Percentiles rank a stretch among this genome's conserved stretches.
Evolutionary conservation across 2,797 vertebrate genomes (phyloP).

Genomic region (Channa striata): DNA sequence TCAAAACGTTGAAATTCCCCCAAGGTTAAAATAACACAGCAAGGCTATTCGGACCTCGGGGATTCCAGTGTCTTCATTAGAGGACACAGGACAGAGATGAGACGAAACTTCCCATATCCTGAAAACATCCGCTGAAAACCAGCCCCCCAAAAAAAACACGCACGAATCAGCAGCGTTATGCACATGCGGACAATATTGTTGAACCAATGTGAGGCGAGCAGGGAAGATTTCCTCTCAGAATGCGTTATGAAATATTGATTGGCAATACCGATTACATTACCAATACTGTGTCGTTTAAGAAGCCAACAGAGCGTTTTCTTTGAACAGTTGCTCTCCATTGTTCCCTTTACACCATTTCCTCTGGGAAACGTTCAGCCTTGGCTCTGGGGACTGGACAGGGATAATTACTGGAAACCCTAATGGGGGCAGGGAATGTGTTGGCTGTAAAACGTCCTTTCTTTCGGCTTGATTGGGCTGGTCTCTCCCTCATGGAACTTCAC

Average conservation of each 20-base stretch:
- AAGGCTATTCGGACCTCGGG: constrained; percentile 56
- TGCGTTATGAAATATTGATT: background rate
- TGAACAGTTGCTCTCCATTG: constrained; percentile 80
- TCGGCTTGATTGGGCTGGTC: constrained; percentile 67
- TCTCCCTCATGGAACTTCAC: constrained; percentile 10
- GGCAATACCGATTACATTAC: constrained; percentile 14
- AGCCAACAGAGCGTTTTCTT: constrained; percentile 15
- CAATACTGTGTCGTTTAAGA: background rate
- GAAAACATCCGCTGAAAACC: constrained; percentile 73
- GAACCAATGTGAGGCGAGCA: no score
- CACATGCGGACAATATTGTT: no score
- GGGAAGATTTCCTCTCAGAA: no score
- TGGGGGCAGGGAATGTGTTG: constrained; percentile 58
- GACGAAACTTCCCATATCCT: constrained; percentile 61
- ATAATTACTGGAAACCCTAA: constrained; percentile 84
- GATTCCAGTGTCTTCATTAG: constrained; percentile 69
- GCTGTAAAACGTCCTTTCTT: constrained; percentile 57
- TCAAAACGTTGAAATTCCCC: no score
- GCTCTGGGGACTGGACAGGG: constrained; percentile 58
- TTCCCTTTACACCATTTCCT: constrained; percentile 80
- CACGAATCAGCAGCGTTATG: background rate
- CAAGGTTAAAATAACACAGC: constrained; percentile 41
- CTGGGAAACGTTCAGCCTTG: constrained; percentile 77
- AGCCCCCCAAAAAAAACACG: background rate
- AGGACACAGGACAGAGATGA: no score